Evolutionary conservation across 2,797 vertebrate species (phyloP).

Genomic region (Notoglanidium macrostoma): DNA sequence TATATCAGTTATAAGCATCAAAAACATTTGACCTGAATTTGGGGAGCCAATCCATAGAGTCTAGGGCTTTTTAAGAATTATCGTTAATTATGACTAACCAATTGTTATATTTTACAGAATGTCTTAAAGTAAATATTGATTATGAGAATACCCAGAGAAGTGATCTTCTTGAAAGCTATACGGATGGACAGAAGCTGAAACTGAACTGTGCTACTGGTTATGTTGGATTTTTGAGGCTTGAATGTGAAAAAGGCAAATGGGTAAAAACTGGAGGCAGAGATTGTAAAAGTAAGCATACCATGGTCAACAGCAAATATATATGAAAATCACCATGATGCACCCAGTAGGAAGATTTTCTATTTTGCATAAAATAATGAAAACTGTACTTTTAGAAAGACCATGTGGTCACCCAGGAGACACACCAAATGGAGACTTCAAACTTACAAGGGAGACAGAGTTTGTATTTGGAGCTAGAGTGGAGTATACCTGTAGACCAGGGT

Average conservation of each 20-base stretch:
- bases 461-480: slow-evolving; percentile 71
- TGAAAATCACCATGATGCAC: not conserved
- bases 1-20: too few relatives aligned
- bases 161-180: slow-evolving; percentile 33
- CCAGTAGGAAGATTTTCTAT: not conserved
- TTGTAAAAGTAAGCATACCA: slow-evolving; percentile 68
- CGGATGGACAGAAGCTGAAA: slow-evolving; percentile 27
- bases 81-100: not conserved
- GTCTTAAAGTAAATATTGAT: accelerated
- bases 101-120: slow-evolving; percentile 10
- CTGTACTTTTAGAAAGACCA: slow-evolving; percentile 59
- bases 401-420: slow-evolving; percentile 75
- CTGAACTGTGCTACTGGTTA: slow-evolving; percentile 66
- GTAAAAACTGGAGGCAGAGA: accelerated
- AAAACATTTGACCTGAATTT: not conserved
- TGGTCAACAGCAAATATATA: not conserved
- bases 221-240: slow-evolving; percentile 64
- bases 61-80: not conserved
- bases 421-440: slow-evolving; percentile 66
- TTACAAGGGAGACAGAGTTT: slow-evolving; percentile 64
- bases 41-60: not conserved
- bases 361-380: not conserved
- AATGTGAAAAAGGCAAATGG: slow-evolving; percentile 58
- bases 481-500: slow-evolving; percentile 74
- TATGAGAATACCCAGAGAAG: slow-evolving; percentile 55